Evolutionary conservation across 2,113 vertebrate species (phyloP).

Genomic region (Excalfactoria chinensis): DNA sequence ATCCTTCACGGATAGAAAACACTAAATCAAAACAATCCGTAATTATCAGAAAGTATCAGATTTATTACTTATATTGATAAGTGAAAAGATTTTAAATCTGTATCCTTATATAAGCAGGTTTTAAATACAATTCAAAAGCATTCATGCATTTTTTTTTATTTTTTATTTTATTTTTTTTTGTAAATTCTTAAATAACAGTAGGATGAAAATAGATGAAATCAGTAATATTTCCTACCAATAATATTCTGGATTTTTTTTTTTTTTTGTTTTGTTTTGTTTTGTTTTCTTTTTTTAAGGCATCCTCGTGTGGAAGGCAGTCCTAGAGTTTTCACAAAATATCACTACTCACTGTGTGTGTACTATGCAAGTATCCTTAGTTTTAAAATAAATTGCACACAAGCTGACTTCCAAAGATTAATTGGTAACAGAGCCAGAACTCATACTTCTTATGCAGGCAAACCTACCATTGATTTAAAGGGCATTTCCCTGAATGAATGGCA

Average conservation of each 20-base stretch:
- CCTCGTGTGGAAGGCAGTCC: not conserved
- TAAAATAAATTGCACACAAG: not conserved
- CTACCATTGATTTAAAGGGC: constrained; percentile 33
- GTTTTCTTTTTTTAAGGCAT: not conserved
- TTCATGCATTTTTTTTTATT: not conserved
- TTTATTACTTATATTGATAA: not conserved
- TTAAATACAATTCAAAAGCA: not conserved
- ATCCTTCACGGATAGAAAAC: not conserved
- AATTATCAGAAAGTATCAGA: not conserved
- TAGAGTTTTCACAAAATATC: not conserved
- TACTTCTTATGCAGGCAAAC: constrained; percentile 46
- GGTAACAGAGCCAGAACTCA: not conserved
- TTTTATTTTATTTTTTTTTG: no score
- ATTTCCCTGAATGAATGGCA: constrained; percentile 53
- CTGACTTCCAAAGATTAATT: constrained; percentile 37
- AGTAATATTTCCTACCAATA: not conserved
- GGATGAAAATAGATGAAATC: not conserved
- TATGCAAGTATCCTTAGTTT: not conserved
- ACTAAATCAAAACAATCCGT: not conserved
- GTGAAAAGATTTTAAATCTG: not conserved
- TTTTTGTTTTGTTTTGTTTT: no score
- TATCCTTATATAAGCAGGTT: not conserved
- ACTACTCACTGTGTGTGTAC: not conserved
- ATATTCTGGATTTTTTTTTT: not conserved
- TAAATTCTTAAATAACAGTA: not conserved